Percentiles rank a stretch among this genome's conserved stretches.
These are phyloP conservation scores for Catharus ustulatus DNA, from an alignment of 2,797 vertebrate species.

Conservation along the genomic window DNA sequence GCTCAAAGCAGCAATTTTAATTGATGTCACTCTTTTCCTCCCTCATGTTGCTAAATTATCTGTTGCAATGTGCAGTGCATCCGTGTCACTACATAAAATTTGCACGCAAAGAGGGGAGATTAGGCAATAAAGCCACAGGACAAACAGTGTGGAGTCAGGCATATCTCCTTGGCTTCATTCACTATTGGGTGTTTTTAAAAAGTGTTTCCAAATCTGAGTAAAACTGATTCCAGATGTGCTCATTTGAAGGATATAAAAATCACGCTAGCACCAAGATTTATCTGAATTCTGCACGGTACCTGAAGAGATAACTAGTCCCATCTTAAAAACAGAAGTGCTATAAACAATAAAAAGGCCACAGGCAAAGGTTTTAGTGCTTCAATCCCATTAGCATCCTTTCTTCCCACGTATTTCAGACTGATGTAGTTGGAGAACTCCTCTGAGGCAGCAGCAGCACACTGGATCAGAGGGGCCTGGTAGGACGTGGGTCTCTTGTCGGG, in stretches of 20 bases:
- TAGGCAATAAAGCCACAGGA: conserved; percentile 15
- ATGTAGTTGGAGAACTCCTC: background rate
- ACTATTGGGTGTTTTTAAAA: background rate
- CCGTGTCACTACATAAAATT: conserved; percentile 23
- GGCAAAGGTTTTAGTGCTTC: background rate
- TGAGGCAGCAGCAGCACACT: conserved; percentile 71
- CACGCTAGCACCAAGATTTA: conserved; percentile 23
- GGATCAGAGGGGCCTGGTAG: conserved; percentile 87
- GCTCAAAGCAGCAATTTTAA: conserved; percentile 49
- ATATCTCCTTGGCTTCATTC: background rate
- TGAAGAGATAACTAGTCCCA: conserved; percentile 51
- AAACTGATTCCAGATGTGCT: conserved; percentile 57
- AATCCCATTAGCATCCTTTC: background rate
- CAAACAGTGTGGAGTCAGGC: background rate
- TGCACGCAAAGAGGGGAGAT: background rate
- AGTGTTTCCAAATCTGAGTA: conserved; percentile 14
- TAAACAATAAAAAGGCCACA: conserved; percentile 22
- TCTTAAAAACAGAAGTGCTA: conserved; percentile 43
- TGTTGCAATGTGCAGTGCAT: background rate
- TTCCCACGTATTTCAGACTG: conserved; percentile 17
- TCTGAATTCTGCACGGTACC: conserved; percentile 8
- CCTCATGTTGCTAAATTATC: background rate
- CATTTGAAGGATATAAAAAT: background rate
- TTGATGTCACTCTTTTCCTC: background rate
- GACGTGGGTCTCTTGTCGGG: conserved; percentile 86